Base-by-base conservation (phyloP, 2,888 invertebrate genomes). In the Agrenia bidenticulata region DNA sequence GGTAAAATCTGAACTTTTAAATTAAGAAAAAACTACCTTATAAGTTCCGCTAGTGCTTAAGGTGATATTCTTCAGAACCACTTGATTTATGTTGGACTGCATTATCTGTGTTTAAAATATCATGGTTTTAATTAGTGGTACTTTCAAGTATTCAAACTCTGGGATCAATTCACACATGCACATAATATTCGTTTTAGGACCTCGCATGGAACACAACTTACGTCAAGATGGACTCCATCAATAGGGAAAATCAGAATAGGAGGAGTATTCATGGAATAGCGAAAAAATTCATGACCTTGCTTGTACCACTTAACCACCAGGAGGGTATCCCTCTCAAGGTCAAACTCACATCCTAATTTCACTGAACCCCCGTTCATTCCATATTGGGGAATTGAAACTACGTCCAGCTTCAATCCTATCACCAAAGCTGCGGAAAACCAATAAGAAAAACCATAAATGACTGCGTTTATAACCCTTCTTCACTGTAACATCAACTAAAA, bases 1-100 rank as follows among this genome's bases (percentile, higher is more conserved):
- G n/a, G n/a, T n/a, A n/a, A n/a, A n/a, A n/a, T n/a, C n/a, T n/a
- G n/a, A n/a, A n/a, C 19, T 49, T 49, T 11, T 49, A 19, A 11
- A 13, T 49, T 17, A 75, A 60, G n/a, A n/a, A n/a, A n/a, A n/a
- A n/a, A n/a, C n/a, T n/a, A n/a, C n/a, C n/a, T 64, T 67, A 66
- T 73, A 75, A 17, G 59, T 60, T 58, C 75, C 75, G 61, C 70
- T 70, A 15, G 73, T 72, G 23, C 63, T 61, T 21, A 75, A 53
- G 15, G 72, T 67, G 50, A 75, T 63, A 57, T 75, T 75, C 61
- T 64, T 73, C 32, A 75, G 64, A 11, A 60, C 59, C 45, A 75
- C 69, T 19, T 63, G 63, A 58, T 72, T 74, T 61, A 69, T 23
- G 23, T 53, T 63, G n/a, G 75, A 73, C 45, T 66, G 66, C 27